These are phyloP conservation scores for Oplegnathus fasciatus DNA, from an alignment of 2,113 vertebrate genomes.

Conservation along the genomic window DNA sequence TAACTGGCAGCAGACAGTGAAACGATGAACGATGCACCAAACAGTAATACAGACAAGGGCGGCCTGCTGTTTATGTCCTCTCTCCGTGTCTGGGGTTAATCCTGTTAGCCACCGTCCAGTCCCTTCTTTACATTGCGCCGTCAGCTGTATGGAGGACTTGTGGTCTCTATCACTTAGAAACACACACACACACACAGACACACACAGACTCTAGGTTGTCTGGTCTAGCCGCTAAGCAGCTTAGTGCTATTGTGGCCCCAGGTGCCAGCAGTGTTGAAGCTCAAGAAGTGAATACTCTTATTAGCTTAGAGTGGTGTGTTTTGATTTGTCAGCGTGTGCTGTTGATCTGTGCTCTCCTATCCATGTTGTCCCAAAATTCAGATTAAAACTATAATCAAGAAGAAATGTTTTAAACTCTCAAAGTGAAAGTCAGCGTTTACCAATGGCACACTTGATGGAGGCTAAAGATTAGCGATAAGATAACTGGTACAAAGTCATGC, in stretches of 20 bases:
- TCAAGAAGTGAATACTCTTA: slow-evolving; percentile 50
- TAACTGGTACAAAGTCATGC: neutral
- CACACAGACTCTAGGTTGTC: slow-evolving; percentile 53
- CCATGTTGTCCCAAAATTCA: neutral
- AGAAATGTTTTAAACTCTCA: too few relatives aligned
- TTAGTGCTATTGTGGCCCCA: slow-evolving; percentile 69
- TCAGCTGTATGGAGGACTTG: slow-evolving; percentile 68
- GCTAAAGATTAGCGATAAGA: neutral
- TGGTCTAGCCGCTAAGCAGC: slow-evolving; percentile 71
- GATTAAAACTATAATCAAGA: neutral
- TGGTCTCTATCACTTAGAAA: slow-evolving; percentile 55
- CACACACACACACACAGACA: slow-evolving; percentile 32
- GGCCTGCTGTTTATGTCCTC: slow-evolving; percentile 32
- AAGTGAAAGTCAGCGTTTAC: neutral
- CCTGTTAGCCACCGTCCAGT: slow-evolving; percentile 59
- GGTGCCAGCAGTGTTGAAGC: slow-evolving; percentile 54
- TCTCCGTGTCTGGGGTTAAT: slow-evolving; percentile 58
- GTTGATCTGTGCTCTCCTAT: neutral
- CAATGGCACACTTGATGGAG: neutral
- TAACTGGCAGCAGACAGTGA: neutral
- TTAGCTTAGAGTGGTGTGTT: slow-evolving; percentile 36
- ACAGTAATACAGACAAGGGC: slow-evolving; percentile 29
- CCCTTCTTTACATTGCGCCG: slow-evolving; percentile 56
- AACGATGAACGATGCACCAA: slow-evolving; percentile 3
- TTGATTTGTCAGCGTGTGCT: slow-evolving; percentile 27